A percentile compares a stretch with the other conserved stretches of the same genome.
Evolutionary conservation across 2,113 vertebrate species (phyloP).

Genomic region (Sturnus vulgaris): DNA sequence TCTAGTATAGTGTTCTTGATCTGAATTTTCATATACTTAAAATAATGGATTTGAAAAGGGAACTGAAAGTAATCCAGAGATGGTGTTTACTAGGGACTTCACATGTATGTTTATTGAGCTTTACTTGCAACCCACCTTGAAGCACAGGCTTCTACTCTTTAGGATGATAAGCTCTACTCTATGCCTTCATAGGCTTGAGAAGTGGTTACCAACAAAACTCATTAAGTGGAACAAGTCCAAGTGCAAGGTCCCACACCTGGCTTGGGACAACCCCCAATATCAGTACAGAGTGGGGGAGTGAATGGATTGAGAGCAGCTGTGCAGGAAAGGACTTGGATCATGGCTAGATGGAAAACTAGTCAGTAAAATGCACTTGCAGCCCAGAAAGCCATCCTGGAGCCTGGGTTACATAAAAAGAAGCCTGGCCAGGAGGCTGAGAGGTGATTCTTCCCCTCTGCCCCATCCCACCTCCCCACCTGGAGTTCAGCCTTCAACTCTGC

Average conservation of each 20-base stretch:
- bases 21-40: not conserved
- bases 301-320: not conserved
- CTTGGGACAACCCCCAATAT: not conserved
- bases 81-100: not conserved
- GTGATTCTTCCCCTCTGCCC: not conserved
- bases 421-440: not conserved
- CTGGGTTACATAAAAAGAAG: not conserved
- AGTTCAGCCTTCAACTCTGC: not conserved
- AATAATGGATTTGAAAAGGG: not conserved
- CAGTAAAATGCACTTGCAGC: accelerated
- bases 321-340: not conserved
- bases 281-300: not conserved
- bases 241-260: not conserved
- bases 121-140: not conserved
- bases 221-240: not conserved
- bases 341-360: not conserved
- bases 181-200: not conserved
- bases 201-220: not conserved
- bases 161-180: not conserved
- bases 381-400: not conserved
- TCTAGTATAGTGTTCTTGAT: not conserved
- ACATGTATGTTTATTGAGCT: not conserved
- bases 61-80: not conserved
- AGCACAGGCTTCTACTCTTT: not conserved
- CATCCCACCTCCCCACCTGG: not conserved